Conservation (phyloP, 2,113 vertebrate species). For the Pristiophorus japonicus region DNA sequence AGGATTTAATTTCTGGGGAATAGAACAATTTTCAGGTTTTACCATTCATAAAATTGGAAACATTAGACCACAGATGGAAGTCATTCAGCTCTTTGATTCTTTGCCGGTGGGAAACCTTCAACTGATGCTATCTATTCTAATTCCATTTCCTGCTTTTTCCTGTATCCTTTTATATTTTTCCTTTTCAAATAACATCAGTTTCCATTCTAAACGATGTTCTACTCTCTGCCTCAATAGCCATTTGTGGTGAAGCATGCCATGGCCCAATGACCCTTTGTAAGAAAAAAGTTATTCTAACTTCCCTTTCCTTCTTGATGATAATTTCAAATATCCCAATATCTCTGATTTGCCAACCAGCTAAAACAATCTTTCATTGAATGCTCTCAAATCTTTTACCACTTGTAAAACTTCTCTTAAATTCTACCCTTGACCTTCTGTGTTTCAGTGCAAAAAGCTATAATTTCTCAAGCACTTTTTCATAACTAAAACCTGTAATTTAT, state of each 20-base stretch:
- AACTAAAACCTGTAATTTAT: not conserved
- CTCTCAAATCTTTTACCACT: not conserved
- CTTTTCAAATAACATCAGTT: conserved; percentile 16
- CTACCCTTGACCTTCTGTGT: not conserved
- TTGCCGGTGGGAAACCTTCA: conserved; percentile 11
- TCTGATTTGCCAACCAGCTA: not conserved
- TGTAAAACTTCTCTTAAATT: not conserved
- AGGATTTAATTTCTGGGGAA: not conserved
- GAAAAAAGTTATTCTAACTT: not conserved
- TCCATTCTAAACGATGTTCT: not conserved
- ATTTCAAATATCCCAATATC: not conserved
- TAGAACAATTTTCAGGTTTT: conserved; percentile 12
- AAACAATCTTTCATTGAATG: not conserved
- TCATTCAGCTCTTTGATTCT: not conserved
- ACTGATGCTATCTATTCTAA: conserved; percentile 24
- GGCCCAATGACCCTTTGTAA: not conserved
- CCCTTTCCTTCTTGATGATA: not conserved
- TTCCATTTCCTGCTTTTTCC: conserved; percentile 25
- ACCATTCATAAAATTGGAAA: not conserved
- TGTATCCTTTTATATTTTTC: conserved; percentile 18
- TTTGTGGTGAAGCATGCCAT: conserved; percentile 20
- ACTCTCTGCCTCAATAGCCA: not conserved
- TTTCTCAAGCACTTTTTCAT: not conserved
- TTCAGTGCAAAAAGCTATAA: not conserved
- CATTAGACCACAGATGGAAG: not conserved